phyloP scores from a whole-genome alignment of 2,888 invertebrate species.

The Lycia hirtaria region DNA sequence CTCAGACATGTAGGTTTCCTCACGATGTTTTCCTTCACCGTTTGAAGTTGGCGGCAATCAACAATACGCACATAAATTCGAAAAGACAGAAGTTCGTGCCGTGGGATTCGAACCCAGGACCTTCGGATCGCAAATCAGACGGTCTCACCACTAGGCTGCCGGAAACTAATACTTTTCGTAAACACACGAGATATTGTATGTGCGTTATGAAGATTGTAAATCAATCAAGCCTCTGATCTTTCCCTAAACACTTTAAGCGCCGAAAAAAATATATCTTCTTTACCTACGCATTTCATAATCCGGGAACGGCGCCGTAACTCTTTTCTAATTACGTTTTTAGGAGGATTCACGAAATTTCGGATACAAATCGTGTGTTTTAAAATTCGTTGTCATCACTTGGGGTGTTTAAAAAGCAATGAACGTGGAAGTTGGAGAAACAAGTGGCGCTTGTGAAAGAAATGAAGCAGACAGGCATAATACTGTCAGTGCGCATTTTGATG shows the following conservation, averaged over 20 bases:
- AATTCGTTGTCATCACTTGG: conserved; percentile 27
- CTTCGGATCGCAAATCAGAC: too few species aligned
- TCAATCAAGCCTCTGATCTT: conserved; percentile 38
- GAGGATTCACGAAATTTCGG: conserved; percentile 14
- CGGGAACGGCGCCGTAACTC: conserved; percentile 28
- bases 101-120: too few species aligned
- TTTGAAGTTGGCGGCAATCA: too few species aligned
- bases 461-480: conserved; percentile 32
- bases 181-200: not conserved
- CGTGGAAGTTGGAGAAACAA: conserved; percentile 24
- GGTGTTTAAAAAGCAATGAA: conserved; percentile 29
- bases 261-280: conserved; percentile 28
- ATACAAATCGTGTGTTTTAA: conserved; percentile 25
- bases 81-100: too few species aligned
- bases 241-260: conserved; percentile 29
- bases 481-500: conserved; percentile 30
- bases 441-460: conserved; percentile 22
- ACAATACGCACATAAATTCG: too few species aligned
- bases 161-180: too few species aligned
- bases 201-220: conserved; percentile 37
- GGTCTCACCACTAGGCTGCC: too few species aligned
- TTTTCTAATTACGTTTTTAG: conserved; percentile 27
- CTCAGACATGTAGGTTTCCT: too few species aligned
- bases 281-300: conserved; percentile 25
- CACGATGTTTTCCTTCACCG: too few species aligned